Base-by-base conservation (phyloP, 2,113 vertebrate genomes). In the Pachycephala philippinensis region DNA sequence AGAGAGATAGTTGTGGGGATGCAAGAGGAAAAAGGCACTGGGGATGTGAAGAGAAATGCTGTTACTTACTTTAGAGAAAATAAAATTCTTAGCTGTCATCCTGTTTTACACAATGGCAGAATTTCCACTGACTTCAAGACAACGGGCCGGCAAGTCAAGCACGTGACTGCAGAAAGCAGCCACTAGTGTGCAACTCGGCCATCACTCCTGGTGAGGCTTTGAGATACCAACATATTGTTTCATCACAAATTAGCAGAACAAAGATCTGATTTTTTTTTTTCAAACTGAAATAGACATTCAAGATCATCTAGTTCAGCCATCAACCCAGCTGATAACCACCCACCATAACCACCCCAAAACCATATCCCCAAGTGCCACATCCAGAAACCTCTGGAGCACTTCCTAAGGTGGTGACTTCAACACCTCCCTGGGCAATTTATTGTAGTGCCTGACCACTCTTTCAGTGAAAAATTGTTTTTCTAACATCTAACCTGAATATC, bases 161-260 rank as follows among this genome's bases (percentile, higher is more conserved):
- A 0, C 1, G 0, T 13, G 40, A 26, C 54, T n/a, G 13, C 31
- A 28, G 33, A 57, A 74, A 59, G 54, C 0, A 0, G 21, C 13
- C 30, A 18, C 14, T 2, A 1, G 5, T 13, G 50, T 45, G 33
- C 26, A 40, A 9, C 28, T 69, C 30, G 15, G 35, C 12, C 15
- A 47, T 47, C 47, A 33, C 14, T 18, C n/a, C 15, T 35, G 16
- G 17, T 44, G 27, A 26, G 56, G 23, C 44, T 74, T 10, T 21
- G 39, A 66, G 35, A 63, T 28, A 56, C 14, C 66, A 66, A 12
- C 6, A 6, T 18, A 53, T 76, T 9, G 1, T 27, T 76, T 75
- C 31, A 72, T 31, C 44, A 24, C 23, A 69, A 57, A 76, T 45
- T 35, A 76, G 33, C 33, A 69, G 31, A 10, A 87, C 57, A 82